Evolutionary conservation across 1,140 invertebrate species (phyloP).

Genomic region (Antheraea mylitta): DNA sequence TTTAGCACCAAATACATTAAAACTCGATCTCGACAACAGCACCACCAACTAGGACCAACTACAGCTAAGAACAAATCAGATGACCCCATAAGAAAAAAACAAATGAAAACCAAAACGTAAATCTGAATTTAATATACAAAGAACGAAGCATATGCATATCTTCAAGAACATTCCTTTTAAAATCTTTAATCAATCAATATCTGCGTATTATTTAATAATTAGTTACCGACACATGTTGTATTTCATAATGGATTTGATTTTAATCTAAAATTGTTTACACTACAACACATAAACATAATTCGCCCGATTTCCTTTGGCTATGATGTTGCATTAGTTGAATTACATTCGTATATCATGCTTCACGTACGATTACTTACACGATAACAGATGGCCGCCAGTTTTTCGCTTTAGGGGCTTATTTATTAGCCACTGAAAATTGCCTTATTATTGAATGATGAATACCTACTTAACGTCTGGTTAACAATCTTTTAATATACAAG

Average conservation of each 20-base stretch:
- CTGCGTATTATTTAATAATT: constrained; percentile 24
- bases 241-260: constrained; percentile 28
- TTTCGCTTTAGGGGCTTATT: constrained; percentile 7
- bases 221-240: constrained; percentile 29
- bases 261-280: constrained; percentile 32
- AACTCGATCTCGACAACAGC: no score
- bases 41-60: no score
- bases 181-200: constrained; percentile 18
- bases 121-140: not conserved
- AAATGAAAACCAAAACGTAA: no score
- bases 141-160: not conserved
- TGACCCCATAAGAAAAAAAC: no score
- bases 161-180: not conserved
- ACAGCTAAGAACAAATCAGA: no score
- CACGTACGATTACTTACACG: not conserved
- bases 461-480: not conserved
- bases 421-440: constrained; percentile 2
- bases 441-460: constrained; percentile 2
- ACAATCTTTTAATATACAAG: not conserved
- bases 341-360: constrained; percentile 24
- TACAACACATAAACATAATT: constrained; percentile 25
- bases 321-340: constrained; percentile 24
- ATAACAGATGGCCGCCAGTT: constrained; percentile 14
- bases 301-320: not conserved
- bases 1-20: no score